These are phyloP conservation scores for Drosophila baimaii DNA, from an alignment of 1,140 invertebrate genomes.

Conservation along the genomic window DNA sequence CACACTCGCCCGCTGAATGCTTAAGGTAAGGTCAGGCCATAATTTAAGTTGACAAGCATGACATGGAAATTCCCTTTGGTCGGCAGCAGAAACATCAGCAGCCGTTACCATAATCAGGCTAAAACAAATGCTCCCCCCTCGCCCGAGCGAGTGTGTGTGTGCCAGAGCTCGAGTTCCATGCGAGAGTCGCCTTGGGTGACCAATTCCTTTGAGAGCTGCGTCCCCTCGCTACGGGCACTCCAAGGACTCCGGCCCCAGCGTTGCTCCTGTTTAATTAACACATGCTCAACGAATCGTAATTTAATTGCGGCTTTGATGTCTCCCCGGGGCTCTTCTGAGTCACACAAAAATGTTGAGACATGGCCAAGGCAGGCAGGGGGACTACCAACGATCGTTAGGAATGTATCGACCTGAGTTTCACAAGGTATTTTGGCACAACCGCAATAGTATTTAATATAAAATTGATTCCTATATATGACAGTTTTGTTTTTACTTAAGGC, in stretches of 20 bases:
- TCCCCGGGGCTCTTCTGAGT: slow-evolving; percentile 38
- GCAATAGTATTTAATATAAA: background rate
- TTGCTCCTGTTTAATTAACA: slow-evolving; percentile 81
- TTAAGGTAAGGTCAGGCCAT: slow-evolving; percentile 77
- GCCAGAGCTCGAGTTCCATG: slow-evolving; percentile 46
- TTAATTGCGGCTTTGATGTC: slow-evolving; percentile 78
- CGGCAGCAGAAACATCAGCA: slow-evolving; percentile 29
- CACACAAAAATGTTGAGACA: slow-evolving; percentile 39
- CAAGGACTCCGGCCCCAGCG: slow-evolving; percentile 54
- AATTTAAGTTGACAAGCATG: slow-evolving; percentile 81
- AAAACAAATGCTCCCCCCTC: slow-evolving; percentile 66
- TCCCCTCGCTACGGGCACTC: slow-evolving; percentile 44
- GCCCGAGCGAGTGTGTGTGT: slow-evolving; percentile 12
- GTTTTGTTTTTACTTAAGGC: background rate
- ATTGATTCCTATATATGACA: background rate
- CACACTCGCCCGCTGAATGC: slow-evolving; percentile 31
- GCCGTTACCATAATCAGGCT: slow-evolving; percentile 72
- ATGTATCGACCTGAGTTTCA: too few relatives aligned
- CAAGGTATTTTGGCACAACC: background rate
- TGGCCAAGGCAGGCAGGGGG: background rate
- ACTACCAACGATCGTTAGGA: background rate
- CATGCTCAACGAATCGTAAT: slow-evolving; percentile 84
- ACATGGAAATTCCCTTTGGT: slow-evolving; percentile 80
- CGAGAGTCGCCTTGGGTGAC: slow-evolving; percentile 54
- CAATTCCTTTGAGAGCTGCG: slow-evolving; percentile 52